Evolutionary conservation across 2,888 invertebrate species (phyloP).

Genomic region (Dicycla oo): DNA sequence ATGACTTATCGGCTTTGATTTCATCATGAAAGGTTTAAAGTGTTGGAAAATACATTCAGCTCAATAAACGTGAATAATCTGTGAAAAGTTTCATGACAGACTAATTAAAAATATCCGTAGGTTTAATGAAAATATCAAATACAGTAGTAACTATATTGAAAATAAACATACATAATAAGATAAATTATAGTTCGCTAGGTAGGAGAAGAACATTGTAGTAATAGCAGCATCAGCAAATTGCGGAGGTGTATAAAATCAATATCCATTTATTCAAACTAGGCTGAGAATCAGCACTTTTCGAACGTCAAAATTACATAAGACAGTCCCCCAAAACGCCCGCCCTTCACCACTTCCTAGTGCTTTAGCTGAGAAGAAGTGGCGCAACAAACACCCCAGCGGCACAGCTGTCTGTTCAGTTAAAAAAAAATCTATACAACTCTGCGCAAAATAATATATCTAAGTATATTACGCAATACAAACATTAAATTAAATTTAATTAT

Average conservation of each 20-base stretch:
- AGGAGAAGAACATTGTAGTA: slow-evolving; percentile 6
- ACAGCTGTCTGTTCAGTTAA: too few relatives aligned
- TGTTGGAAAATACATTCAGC: slow-evolving; percentile 20
- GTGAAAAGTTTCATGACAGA: background rate
- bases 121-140: background rate
- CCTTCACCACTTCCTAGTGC: too few relatives aligned
- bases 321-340: too few relatives aligned
- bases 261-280: too few relatives aligned
- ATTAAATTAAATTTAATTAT: too few relatives aligned
- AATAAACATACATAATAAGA: background rate
- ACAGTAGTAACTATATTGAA: background rate
- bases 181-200: background rate
- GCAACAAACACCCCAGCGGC: too few relatives aligned
- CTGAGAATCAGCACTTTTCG: too few relatives aligned
- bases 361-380: too few relatives aligned
- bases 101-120: background rate
- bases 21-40: slow-evolving; percentile 27
- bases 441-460: too few relatives aligned
- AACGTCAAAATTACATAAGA: too few relatives aligned
- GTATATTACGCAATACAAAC: too few relatives aligned
- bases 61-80: slow-evolving; percentile 16
- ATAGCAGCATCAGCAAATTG: slow-evolving; percentile 36
- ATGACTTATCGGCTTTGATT: slow-evolving; percentile 30
- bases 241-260: background rate
- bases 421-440: too few relatives aligned